These are phyloP conservation scores for Charina bottae DNA, from an alignment of 2,113 vertebrate genomes.

Conservation along the genomic window DNA sequence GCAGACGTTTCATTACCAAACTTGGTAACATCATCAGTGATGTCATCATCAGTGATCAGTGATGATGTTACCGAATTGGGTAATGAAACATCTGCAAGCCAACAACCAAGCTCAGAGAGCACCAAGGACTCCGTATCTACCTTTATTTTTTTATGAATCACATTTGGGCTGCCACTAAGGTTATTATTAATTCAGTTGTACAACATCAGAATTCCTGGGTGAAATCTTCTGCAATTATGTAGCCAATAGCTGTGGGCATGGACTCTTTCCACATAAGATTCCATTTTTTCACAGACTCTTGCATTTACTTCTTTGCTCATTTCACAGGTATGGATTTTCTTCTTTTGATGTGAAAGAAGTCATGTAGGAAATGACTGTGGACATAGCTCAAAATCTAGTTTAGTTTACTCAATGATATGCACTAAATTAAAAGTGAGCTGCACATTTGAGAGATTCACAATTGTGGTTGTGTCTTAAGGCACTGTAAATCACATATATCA, in stretches of 20 bases:
- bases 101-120: too few species aligned
- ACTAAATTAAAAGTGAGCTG: not conserved
- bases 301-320: not conserved
- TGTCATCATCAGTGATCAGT: too few species aligned
- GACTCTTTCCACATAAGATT: not conserved
- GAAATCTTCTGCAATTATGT: not conserved
- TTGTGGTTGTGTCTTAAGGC: not conserved
- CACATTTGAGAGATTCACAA: not conserved
- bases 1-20: not conserved
- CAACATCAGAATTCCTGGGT: slow-evolving; percentile 14
- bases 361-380: not conserved
- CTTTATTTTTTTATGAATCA: too few species aligned
- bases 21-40: too few species aligned
- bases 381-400: not conserved
- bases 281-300: not conserved
- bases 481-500: not conserved
- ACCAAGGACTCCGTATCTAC: too few species aligned
- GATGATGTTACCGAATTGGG: too few species aligned
- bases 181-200: slow-evolving; percentile 8
- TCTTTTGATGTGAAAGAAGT: not conserved
- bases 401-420: not conserved
- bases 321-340: too few species aligned
- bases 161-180: too few species aligned
- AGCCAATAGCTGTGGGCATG: too few species aligned
- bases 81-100: too few species aligned